Evolutionary conservation across 2,888 invertebrate species (phyloP).

Genomic region (Caenorhabditis parvicauda): DNA sequence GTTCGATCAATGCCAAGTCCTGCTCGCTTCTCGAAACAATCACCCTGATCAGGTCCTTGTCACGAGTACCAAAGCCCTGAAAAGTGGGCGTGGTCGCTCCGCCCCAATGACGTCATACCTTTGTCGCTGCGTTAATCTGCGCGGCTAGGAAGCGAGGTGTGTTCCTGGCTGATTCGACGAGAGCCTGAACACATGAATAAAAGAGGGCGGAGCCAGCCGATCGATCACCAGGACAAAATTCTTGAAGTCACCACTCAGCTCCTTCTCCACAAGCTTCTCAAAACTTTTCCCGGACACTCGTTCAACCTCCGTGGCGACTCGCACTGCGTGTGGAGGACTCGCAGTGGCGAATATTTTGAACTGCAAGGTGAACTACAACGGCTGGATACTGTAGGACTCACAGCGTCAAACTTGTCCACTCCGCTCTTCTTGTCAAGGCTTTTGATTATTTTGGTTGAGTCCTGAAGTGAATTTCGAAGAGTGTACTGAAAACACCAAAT

Average conservation of each 20-base stretch:
- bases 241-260: slow-evolving; percentile 53
- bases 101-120: slow-evolving; percentile 22
- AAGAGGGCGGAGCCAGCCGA: not conserved
- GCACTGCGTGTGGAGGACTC: slow-evolving; percentile 7
- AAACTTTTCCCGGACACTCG: slow-evolving; percentile 30
- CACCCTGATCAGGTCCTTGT: slow-evolving; percentile 54
- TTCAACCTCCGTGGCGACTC: slow-evolving; percentile 34
- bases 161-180: slow-evolving; percentile 25
- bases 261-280: slow-evolving; percentile 42
- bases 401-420: slow-evolving; percentile 38
- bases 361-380: not conserved
- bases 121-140: slow-evolving; percentile 52
- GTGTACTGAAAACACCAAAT: too few species aligned
- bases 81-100: slow-evolving; percentile 8
- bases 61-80: slow-evolving; percentile 51
- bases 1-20: slow-evolving; percentile 81
- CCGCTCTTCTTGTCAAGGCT: slow-evolving; percentile 34
- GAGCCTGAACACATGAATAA: not conserved
- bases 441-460: slow-evolving; percentile 20
- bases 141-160: slow-evolving; percentile 51
- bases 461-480: slow-evolving; percentile 6
- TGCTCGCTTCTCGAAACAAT: slow-evolving; percentile 52
- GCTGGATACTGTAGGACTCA: slow-evolving; percentile 1
- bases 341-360: slow-evolving; percentile 23
- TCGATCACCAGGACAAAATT: slow-evolving; percentile 11